Evolutionary conservation across 2,888 invertebrate species (phyloP).

Genomic region (Pseudolycoriella hygida): DNA sequence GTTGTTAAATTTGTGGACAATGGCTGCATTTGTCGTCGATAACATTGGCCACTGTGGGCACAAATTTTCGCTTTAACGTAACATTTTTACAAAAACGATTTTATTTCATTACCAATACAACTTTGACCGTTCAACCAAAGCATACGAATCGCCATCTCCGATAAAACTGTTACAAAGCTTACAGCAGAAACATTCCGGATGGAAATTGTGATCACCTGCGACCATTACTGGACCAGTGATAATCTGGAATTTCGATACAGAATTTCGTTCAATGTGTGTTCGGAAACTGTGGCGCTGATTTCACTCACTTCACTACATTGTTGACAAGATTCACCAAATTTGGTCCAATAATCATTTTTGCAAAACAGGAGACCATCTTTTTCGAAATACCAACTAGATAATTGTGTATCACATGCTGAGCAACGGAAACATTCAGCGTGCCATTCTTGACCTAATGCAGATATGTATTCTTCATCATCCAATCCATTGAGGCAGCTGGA

Average conservation of each 20-base stretch:
- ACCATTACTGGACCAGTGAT: constrained; percentile 79
- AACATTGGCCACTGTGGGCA: constrained; percentile 47
- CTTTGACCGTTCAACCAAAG: constrained; percentile 75
- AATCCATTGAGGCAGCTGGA: constrained; percentile 6
- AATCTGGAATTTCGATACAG: constrained; percentile 12
- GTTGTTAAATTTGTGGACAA: constrained; percentile 15
- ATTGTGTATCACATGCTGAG: constrained; percentile 69
- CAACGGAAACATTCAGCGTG: constrained; percentile 86
- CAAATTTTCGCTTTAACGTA: background rate
- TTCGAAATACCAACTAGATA: constrained; percentile 87
- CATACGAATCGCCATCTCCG: constrained; percentile 85
- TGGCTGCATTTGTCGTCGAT: constrained; percentile 44
- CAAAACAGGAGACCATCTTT: constrained; percentile 79
- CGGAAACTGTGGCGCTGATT: no score
- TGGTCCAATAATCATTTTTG: constrained; percentile 72
- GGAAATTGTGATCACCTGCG: constrained; percentile 87
- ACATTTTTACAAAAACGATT: background rate
- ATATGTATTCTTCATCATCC: constrained; percentile 50
- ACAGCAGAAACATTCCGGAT: constrained; percentile 90
- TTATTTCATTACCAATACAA: constrained; percentile 60
- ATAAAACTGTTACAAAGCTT: constrained; percentile 63
- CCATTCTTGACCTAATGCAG: constrained; percentile 72
- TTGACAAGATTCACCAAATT: constrained; percentile 78
- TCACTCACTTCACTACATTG: constrained; percentile 59
- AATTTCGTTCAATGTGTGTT: no score